Percentiles rank a stretch among this genome's conserved stretches.
These are phyloP conservation scores for Budorcas taxicolor DNA, from an alignment of 2,113 vertebrate genomes.

Conservation along the genomic window DNA sequence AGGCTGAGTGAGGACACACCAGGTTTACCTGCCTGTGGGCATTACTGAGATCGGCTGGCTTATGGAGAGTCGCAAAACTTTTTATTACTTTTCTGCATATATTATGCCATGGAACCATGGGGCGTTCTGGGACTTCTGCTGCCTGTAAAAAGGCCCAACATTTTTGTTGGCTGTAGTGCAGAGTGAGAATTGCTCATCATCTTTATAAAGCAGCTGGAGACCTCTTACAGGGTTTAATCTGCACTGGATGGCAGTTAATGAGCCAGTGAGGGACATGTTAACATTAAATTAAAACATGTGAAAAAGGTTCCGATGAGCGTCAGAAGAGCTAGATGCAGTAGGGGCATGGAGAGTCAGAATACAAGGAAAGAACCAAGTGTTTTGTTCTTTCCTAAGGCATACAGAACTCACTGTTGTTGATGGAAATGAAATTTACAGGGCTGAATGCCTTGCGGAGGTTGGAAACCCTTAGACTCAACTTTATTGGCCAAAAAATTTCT, in stretches of 20 bases:
- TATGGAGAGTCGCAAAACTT: conserved; percentile 16
- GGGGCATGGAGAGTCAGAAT: not conserved
- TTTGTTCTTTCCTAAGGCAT: not conserved
- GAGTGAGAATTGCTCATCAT: conserved; percentile 59
- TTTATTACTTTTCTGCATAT: conserved; percentile 53
- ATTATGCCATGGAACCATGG: conserved; percentile 37
- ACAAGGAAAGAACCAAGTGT: not conserved
- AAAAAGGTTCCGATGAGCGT: not conserved
- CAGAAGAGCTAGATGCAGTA: not conserved
- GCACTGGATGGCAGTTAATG: not conserved
- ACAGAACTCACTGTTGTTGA: not conserved
- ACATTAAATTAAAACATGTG: conserved; percentile 14
- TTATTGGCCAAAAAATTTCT: not conserved
- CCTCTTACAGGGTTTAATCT: conserved; percentile 21
- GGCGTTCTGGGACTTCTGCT: conserved; percentile 43
- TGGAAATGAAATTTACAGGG: conserved; percentile 3
- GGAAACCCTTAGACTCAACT: not conserved
- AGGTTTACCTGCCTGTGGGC: conserved; percentile 49
- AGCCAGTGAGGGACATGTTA: conserved; percentile 14
- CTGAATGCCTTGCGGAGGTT: not conserved
- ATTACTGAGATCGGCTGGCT: conserved; percentile 11
- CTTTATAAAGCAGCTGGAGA: conserved; percentile 35
- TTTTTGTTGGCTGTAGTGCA: conserved; percentile 65
- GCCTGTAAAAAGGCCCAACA: conserved; percentile 56
- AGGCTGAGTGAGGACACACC: conserved; percentile 43